A percentile compares a stretch with the other conserved stretches of the same genome.
Conservation (phyloP, 2,797 vertebrate species). For the Peromyscus aztecus region DNA sequence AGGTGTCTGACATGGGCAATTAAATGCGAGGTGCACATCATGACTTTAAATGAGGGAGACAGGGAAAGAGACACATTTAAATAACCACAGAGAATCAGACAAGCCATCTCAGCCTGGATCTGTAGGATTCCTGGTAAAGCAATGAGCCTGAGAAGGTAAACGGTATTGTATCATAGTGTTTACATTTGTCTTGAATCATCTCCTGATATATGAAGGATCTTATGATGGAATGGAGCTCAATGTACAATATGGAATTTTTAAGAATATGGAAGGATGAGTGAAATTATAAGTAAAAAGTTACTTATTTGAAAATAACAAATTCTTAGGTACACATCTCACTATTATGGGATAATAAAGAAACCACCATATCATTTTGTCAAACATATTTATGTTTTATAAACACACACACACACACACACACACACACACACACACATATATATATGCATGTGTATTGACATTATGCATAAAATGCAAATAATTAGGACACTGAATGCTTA, state of each 20-base stretch:
- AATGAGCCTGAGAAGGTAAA: constrained; percentile 20
- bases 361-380: constrained; percentile 9
- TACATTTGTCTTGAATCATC: not conserved
- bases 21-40: not conserved
- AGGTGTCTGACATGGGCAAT: not conserved
- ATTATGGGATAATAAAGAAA: not conserved
- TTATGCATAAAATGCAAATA: constrained; percentile 42
- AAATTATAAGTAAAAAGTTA: not conserved
- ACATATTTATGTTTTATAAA: not conserved
- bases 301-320: constrained; percentile 27
- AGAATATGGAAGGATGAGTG: not conserved
- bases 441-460: not conserved
- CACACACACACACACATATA: too few species aligned
- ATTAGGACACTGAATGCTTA: constrained; percentile 5
- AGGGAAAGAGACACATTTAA: not conserved
- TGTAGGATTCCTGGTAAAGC: not conserved
- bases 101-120: not conserved
- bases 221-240: constrained; percentile 34
- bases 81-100: not conserved
- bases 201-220: constrained; percentile 8
- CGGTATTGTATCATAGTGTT: not conserved
- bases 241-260: not conserved
- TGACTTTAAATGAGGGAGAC: not conserved
- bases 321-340: not conserved
- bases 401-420: too few species aligned